phyloP scores from a whole-genome alignment of 2,888 invertebrate genomes.

The Lysandra coridon region DNA sequence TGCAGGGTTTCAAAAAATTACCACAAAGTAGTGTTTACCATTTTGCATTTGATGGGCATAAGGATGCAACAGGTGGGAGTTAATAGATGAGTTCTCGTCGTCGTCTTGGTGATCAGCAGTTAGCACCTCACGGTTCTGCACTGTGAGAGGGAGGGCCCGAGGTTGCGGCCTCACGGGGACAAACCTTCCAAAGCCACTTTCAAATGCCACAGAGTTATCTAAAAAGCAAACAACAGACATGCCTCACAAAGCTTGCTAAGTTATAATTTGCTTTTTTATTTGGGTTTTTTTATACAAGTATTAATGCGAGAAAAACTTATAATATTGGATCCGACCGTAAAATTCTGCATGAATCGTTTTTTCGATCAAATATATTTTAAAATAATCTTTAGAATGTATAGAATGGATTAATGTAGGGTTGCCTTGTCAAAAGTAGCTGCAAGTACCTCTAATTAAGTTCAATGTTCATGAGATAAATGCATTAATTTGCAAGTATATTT shows the following conservation, averaged over 20 bases:
- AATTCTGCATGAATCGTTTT: too few relatives aligned
- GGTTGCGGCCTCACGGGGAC: slow-evolving; percentile 77
- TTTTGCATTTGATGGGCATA: slow-evolving; percentile 75
- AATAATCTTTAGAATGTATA: too few relatives aligned
- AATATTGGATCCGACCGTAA: too few relatives aligned
- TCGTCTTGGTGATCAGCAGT: slow-evolving; percentile 66
- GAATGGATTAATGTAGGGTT: too few relatives aligned
- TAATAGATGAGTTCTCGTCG: slow-evolving; percentile 52
- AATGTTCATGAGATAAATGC: too few relatives aligned
- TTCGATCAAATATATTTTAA: too few relatives aligned
- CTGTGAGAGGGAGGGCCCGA: slow-evolving; percentile 67
- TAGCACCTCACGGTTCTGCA: slow-evolving; percentile 68
- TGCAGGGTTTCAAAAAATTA: neutral
- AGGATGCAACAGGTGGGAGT: slow-evolving; percentile 67
- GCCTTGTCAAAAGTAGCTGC: too few relatives aligned
- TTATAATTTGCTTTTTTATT: slow-evolving; percentile 15
- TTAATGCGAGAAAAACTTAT: neutral
- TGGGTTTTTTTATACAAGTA: neutral
- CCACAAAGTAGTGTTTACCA: slow-evolving; percentile 51
- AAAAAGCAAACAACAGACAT: slow-evolving; percentile 40
- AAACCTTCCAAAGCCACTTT: slow-evolving; percentile 75
- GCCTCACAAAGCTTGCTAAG: slow-evolving; percentile 29
- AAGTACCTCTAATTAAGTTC: too few relatives aligned
- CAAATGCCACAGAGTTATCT: slow-evolving; percentile 72
- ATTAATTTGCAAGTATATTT: too few relatives aligned